Conservation (phyloP, 2,888 invertebrate species). For the Coelinius sp. region DNA sequence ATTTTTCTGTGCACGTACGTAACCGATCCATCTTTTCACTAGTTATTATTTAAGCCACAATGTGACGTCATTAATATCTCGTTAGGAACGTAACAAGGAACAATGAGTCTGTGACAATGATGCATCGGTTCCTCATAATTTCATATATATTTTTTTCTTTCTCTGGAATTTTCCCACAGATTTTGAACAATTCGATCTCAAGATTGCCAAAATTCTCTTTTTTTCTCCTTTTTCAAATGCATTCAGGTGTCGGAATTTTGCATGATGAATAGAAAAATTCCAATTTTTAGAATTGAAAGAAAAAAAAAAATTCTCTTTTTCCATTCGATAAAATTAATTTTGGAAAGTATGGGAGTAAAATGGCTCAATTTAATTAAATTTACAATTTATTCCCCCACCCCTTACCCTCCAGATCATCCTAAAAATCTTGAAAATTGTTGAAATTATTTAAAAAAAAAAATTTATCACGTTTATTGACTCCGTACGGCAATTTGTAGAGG, state of each 20-base stretch:
- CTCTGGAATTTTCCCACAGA: slow-evolving; percentile 11
- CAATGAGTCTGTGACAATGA: slow-evolving; percentile 63
- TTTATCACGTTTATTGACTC: slow-evolving; percentile 37
- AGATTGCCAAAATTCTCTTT: not conserved
- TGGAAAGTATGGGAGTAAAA: no score
- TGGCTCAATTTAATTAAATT: no score
- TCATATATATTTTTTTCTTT: not conserved
- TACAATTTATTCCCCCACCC: no score
- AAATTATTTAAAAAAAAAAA: no score
- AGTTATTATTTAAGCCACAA: slow-evolving; percentile 70
- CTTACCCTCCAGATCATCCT: no score
- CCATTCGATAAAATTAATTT: no score
- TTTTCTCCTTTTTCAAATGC: no score
- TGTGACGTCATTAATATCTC: slow-evolving; percentile 69
- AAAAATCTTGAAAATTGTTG: no score
- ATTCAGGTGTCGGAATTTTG: no score
- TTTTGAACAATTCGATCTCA: not conserved
- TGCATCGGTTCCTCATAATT: slow-evolving; percentile 59
- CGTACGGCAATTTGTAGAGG: slow-evolving; percentile 36
- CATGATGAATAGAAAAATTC: no score
- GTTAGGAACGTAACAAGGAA: slow-evolving; percentile 59
- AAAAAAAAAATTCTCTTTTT: no score
- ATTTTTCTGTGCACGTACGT: slow-evolving; percentile 51
- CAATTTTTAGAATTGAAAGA: no score
- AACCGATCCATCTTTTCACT: slow-evolving; percentile 67